These are phyloP conservation scores for Campoletis sonorensis DNA, from an alignment of 1,140 invertebrate genomes.

Conservation along the genomic window DNA sequence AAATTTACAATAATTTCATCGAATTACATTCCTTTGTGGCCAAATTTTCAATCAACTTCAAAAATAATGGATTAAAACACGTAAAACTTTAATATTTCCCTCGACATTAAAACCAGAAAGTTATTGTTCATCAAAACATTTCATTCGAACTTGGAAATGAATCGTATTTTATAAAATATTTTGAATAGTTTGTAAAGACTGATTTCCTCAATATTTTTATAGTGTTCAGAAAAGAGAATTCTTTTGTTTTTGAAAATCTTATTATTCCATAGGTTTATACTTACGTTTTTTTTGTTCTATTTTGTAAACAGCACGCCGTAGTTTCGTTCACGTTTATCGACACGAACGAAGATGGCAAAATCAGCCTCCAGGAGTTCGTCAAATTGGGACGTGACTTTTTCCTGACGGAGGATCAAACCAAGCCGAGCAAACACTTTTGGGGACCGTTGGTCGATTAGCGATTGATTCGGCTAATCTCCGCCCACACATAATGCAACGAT, in stretches of 20 bases:
- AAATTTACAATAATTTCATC: no score
- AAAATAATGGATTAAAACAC: no score
- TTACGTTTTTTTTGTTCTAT: slow-evolving; percentile 31
- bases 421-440: slow-evolving; percentile 90
- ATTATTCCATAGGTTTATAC: background rate
- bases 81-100: no score
- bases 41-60: no score
- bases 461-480: background rate
- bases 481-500: slow-evolving; percentile 43
- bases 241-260: slow-evolving; percentile 5
- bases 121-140: no score
- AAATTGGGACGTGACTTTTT: slow-evolving; percentile 88
- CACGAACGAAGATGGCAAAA: slow-evolving; percentile 85
- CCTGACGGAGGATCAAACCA: slow-evolving; percentile 84
- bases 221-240: background rate
- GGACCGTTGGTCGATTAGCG: slow-evolving; percentile 81
- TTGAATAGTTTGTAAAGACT: no score
- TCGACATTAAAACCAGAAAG: no score
- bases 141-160: no score
- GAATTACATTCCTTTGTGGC: no score
- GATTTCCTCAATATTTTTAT: no score
- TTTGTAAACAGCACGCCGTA: slow-evolving; percentile 79
- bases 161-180: no score
- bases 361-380: slow-evolving; percentile 87
- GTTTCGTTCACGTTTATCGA: slow-evolving; percentile 87